Evolutionary conservation across 35 echinoderm and acorn worm genomes (phyloP).

Genomic region (Hemicentrotus pulcherrimus): DNA sequence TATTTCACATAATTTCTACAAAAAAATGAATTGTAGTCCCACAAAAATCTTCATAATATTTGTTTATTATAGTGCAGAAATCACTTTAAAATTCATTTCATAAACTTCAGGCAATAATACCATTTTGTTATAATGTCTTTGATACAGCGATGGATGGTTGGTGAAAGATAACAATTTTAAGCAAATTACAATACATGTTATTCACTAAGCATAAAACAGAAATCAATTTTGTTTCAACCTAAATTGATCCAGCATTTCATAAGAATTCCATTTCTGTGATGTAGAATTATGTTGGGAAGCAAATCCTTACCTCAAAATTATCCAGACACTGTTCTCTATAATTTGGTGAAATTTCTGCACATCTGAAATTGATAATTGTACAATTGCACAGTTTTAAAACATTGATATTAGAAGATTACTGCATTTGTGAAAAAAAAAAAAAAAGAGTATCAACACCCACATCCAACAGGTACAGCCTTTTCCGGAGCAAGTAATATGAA

Average conservation of each 20-base stretch:
- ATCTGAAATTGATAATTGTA: not conserved
- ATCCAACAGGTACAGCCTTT: too few species aligned
- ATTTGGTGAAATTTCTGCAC: slow-evolving; percentile 9
- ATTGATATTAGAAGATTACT: not conserved
- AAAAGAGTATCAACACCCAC: not conserved
- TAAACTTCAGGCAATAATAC: too few species aligned
- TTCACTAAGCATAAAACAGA: not conserved
- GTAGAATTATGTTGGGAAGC: not conserved
- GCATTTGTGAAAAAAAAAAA: slow-evolving; percentile 2
- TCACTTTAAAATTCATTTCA: too few species aligned
- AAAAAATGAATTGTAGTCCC: too few species aligned
- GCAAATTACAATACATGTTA: not conserved
- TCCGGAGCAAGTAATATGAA: too few species aligned
- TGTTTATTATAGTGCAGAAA: too few species aligned
- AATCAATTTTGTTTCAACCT: too few species aligned
- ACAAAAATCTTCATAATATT: too few species aligned
- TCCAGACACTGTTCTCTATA: slow-evolving; percentile 74
- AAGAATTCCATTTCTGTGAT: not conserved
- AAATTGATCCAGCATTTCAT: too few species aligned
- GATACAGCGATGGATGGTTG: not conserved
- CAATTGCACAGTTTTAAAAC: not conserved
- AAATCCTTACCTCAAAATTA: slow-evolving; percentile 65
- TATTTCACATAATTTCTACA: too few species aligned
- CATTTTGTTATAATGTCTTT: not conserved
- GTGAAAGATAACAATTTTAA: not conserved